Evolutionary conservation across 2,113 vertebrate genomes (phyloP), one percentile per base, ranked within the genome.

Genomic region (Taurulus bubalis): DNA sequence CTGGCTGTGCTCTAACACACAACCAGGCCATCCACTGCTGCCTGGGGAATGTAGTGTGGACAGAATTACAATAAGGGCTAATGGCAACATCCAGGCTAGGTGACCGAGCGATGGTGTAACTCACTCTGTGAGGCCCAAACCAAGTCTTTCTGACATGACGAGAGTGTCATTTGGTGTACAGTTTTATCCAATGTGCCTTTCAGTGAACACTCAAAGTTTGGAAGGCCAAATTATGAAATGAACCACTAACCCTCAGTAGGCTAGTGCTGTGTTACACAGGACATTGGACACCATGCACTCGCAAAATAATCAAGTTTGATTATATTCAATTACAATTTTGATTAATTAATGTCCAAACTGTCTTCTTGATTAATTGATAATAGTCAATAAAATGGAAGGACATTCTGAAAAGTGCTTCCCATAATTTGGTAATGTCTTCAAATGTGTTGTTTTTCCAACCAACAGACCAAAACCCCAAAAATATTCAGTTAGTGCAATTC

Each of bases 51-150:
- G 68, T 59, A 71, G 73, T 82, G 85, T 85, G 87, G 71, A 80
- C 79, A 82, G 87, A 91, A 90, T 91, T 83, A 86, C 83, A 88
- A 86, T 85, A 65, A 88, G 77, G 77, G 38, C 77, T 75, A 89
- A 83, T 76, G 11, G 80, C 68, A 87, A 62, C 69, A 84, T 85
- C 71, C 76, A 71, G 71, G 63, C 72, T 45, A 75, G 26, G 62
- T 51, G 16, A 56, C 53, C 45, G 84, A 83, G 49, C 24, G 5
- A 62, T 45, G 67, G 24, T 80, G 70, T 75, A 47, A 62, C 53
- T 68, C 60, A 24, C 51, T 66, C 36, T 60, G 59, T 36, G 10
- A 74, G 22, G 10, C 55, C 22, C 40, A 38, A 8, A 76, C 4
- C 3, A 24, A 64, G 20, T 40, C 2, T 64, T 47, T 28, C 59